Evolutionary conservation across 2,797 vertebrate species (phyloP).

Genomic region (Glyptemys insculpta): DNA sequence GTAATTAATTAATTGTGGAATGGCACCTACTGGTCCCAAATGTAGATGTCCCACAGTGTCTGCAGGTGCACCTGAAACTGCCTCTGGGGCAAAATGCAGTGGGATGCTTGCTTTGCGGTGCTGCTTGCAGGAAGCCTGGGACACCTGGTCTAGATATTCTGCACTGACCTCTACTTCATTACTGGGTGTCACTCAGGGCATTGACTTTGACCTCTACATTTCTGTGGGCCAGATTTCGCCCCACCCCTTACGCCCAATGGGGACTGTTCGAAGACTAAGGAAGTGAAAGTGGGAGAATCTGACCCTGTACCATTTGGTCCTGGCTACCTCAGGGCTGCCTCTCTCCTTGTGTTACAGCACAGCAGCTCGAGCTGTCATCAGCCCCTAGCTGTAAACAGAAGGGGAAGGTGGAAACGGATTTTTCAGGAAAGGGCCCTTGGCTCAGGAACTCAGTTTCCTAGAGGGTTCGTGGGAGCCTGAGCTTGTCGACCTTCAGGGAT

Average conservation of each 20-base stretch:
- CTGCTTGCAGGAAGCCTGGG: not conserved
- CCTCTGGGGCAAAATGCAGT: not conserved
- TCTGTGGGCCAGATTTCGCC: not conserved
- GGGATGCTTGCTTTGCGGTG: not conserved
- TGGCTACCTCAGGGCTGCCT: not conserved
- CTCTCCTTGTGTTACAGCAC: not conserved
- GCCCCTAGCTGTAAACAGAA: not conserved
- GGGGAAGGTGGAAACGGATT: not conserved
- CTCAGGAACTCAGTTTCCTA: not conserved
- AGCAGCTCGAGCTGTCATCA: not conserved
- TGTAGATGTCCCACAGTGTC: accelerated
- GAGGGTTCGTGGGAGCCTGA: not conserved
- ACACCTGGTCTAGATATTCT: not conserved
- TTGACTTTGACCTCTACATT: not conserved
- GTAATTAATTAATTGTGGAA: not conserved
- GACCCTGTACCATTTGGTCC: not conserved
- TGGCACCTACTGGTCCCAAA: not conserved
- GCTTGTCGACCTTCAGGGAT: not conserved
- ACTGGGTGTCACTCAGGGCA: not conserved
- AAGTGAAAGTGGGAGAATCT: not conserved
- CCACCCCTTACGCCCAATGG: not conserved
- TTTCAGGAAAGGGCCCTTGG: not conserved
- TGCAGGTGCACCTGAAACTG: not conserved
- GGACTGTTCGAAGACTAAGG: not conserved
- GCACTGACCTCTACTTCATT: not conserved